These are phyloP conservation scores for Ormia ochracea DNA, from an alignment of 2,888 invertebrate genomes.

Conservation along the genomic window DNA sequence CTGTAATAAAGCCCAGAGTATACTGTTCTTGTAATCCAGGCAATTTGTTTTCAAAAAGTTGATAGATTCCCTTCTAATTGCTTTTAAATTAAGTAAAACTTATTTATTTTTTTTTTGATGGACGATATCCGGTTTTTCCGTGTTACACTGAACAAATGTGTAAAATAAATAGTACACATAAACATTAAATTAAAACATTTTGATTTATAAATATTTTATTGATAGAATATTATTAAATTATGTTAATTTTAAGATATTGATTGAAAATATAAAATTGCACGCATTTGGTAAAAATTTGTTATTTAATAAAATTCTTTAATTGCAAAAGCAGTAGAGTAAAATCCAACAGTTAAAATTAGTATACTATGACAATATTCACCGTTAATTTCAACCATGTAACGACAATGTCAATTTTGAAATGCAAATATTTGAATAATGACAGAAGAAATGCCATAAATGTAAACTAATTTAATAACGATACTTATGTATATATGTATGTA, in stretches of 20 bases:
- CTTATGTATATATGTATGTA: background rate
- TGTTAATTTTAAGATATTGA: background rate
- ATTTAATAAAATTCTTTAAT: background rate
- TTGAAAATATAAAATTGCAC: background rate
- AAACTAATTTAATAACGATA: slow-evolving; percentile 46
- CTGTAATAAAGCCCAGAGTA: no score
- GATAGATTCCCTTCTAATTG: no score
- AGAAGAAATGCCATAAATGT: slow-evolving; percentile 43
- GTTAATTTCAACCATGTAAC: slow-evolving; percentile 69
- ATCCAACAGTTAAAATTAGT: slow-evolving; percentile 1
- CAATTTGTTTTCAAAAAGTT: no score
- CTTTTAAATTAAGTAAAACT: background rate
- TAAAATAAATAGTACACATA: background rate
- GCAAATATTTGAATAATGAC: slow-evolving; percentile 75
- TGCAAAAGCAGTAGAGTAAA: background rate
- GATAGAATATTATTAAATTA: slow-evolving; percentile 3
- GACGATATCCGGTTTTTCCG: background rate
- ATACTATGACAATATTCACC: slow-evolving; percentile 23
- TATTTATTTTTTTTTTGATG: background rate
- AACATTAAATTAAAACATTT: slow-evolving; percentile 10
- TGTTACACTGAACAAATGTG: background rate
- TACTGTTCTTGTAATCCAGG: no score
- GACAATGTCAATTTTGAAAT: slow-evolving; percentile 74
- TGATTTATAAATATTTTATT: slow-evolving; percentile 3
- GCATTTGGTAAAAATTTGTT: background rate